A percentile compares a stretch with the other conserved stretches of the same genome.
phyloP scores from a whole-genome alignment of 2,888 invertebrate genomes.

The Meliscaeva auricollis region DNA sequence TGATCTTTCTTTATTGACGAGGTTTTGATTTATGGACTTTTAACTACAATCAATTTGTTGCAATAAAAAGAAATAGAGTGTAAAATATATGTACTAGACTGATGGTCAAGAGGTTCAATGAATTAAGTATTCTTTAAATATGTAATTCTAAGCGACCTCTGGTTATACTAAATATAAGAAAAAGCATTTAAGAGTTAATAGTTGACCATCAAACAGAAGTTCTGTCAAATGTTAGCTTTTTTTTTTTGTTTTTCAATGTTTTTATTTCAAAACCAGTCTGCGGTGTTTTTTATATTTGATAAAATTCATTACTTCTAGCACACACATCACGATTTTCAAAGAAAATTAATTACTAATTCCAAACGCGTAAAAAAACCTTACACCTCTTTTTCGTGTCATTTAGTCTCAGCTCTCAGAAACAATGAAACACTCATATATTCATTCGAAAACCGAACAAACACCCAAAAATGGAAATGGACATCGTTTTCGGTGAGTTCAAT shows the following conservation, averaged over 20 bases:
- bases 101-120: no score
- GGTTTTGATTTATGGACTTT: neutral
- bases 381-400: conserved; percentile 44
- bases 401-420: neutral
- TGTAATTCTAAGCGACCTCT: no score
- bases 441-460: conserved; percentile 2
- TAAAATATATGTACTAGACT: no score
- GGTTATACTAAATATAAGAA: no score
- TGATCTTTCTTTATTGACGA: neutral
- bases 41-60: neutral
- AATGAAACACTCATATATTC: conserved; percentile 5
- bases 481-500: conserved; percentile 62
- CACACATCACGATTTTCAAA: conserved; percentile 14
- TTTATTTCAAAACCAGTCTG: neutral
- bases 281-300: neutral
- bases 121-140: no score
- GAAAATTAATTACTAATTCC: conserved; percentile 42
- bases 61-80: no score
- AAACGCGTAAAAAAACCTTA: conserved; percentile 22
- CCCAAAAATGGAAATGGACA: conserved; percentile 49
- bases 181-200: no score
- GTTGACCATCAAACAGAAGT: no score
- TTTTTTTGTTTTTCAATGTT: conserved; percentile 1
- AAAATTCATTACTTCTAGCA: neutral
- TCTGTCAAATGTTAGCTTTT: no score